These are phyloP conservation scores for Iselma pallidipennis DNA, from an alignment of 2,888 invertebrate species.

Conservation along the genomic window DNA sequence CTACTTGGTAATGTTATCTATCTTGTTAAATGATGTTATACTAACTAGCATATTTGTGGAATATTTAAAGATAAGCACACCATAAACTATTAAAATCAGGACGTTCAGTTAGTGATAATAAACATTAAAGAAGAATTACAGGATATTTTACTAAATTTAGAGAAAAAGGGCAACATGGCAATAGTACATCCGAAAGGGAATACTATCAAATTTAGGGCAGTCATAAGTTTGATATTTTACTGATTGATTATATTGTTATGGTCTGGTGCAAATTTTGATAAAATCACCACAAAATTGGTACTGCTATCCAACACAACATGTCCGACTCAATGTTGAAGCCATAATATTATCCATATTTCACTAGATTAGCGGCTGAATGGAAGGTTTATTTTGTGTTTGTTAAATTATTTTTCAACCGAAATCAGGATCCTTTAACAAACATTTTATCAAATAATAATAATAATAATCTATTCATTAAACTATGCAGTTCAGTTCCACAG, in stretches of 20 bases:
- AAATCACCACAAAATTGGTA: neutral
- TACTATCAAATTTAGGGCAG: neutral
- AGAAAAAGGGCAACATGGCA: neutral
- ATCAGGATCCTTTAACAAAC: neutral
- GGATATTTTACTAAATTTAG: too few species aligned
- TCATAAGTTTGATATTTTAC: neutral
- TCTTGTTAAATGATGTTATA: too few species aligned
- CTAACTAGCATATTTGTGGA: too few species aligned
- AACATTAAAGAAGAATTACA: neutral
- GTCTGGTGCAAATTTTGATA: neutral
- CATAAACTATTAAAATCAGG: neutral
- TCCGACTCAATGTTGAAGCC: neutral
- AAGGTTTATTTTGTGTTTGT: neutral
- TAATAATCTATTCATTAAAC: too few species aligned
- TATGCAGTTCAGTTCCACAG: too few species aligned
- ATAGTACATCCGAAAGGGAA: neutral
- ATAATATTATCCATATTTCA: neutral
- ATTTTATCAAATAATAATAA: too few species aligned
- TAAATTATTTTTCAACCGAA: neutral
- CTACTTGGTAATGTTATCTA: neutral
- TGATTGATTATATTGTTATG: neutral
- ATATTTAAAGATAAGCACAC: neutral
- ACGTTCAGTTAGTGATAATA: neutral
- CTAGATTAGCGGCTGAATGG: neutral
- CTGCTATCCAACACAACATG: neutral